These are phyloP conservation scores for Heteromurus nitidus DNA, from an alignment of 2,888 invertebrate species.

Conservation along the genomic window DNA sequence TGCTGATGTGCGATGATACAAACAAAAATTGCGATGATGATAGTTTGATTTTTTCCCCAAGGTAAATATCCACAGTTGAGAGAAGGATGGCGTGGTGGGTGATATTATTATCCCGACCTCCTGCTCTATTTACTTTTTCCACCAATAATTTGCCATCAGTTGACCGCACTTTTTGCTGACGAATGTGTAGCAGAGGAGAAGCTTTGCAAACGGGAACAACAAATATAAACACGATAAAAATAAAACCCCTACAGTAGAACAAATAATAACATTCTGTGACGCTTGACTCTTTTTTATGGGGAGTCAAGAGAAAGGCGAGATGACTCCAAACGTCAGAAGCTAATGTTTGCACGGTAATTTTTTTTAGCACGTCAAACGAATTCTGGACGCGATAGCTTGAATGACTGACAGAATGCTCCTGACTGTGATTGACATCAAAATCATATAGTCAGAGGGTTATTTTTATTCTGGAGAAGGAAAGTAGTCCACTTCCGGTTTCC, in stretches of 20 bases:
- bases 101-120: slow-evolving; percentile 28
- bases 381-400: too few species aligned
- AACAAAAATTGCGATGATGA: slow-evolving; percentile 1
- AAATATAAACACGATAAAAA: slow-evolving; percentile 15
- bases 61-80: slow-evolving; percentile 14
- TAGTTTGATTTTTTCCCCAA: slow-evolving; percentile 1
- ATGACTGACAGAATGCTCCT: too few species aligned
- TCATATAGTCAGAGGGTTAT: too few species aligned
- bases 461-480: too few species aligned
- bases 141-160: background rate
- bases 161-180: background rate
- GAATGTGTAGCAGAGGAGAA: background rate
- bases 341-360: background rate
- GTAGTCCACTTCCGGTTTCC: too few species aligned
- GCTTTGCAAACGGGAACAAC: background rate
- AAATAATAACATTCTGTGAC: background rate
- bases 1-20: background rate
- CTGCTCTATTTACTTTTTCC: slow-evolving; percentile 18
- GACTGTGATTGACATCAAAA: too few species aligned
- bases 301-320: background rate
- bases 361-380: background rate
- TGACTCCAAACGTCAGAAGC: background rate
- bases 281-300: background rate
- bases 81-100: background rate
- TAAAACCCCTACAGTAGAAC: background rate